A percentile compares a stretch with the other conserved stretches of the same genome.
These are phyloP conservation scores for Gasterosteus nipponicus DNA, from an alignment of 2,113 vertebrate genomes.

Conservation along the genomic window DNA sequence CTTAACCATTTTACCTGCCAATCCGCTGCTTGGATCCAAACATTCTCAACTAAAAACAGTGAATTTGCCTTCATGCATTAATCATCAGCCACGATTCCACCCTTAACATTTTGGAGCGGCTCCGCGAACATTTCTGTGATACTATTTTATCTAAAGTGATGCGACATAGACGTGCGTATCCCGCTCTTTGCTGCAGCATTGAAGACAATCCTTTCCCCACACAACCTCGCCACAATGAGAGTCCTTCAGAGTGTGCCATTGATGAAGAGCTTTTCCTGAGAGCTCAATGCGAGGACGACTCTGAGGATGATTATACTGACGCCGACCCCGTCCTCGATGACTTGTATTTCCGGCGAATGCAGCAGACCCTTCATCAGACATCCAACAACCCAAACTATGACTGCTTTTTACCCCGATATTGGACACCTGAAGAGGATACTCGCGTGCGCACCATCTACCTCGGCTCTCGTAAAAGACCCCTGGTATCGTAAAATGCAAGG, in stretches of 20 bases:
- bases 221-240: constrained; percentile 6
- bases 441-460: constrained; percentile 86
- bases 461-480: constrained; percentile 86
- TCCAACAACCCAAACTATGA: constrained; percentile 78
- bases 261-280: constrained; percentile 60
- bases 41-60: neutral
- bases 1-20: neutral
- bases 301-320: constrained; percentile 75
- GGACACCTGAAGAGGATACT: constrained; percentile 86
- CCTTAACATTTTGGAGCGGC: constrained; percentile 13
- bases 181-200: constrained; percentile 52
- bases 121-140: neutral
- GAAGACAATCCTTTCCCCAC: constrained; percentile 27
- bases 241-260: constrained; percentile 2
- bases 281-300: constrained; percentile 62
- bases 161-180: constrained; percentile 20
- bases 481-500: constrained; percentile 95
- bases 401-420: constrained; percentile 87
- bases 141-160: neutral
- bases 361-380: constrained; percentile 77
- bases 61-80: constrained; percentile 23
- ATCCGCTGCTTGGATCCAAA: constrained; percentile 6
- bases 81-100: constrained; percentile 6
- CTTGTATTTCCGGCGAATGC: constrained; percentile 87
- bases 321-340: constrained; percentile 89